A percentile compares a stretch with the other conserved stretches of the same genome.
Conservation (phyloP, 2,888 invertebrate species). For the Drosophila nr. medialis region DNA sequence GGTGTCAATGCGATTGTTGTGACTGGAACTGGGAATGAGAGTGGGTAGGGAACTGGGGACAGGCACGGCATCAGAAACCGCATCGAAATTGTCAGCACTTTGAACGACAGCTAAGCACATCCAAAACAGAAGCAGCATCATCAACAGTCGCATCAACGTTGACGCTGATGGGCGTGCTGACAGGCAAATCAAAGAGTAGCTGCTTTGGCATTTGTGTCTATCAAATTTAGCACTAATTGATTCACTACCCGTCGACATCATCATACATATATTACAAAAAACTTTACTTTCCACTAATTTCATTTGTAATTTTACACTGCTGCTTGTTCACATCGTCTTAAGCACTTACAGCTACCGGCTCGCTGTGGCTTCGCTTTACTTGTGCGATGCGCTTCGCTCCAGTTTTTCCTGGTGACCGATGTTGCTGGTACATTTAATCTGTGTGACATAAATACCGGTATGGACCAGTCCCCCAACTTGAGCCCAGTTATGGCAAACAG, state of each 20-base stretch:
- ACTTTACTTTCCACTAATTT: conserved; percentile 8
- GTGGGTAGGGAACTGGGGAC: conserved; percentile 11
- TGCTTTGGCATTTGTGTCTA: not conserved
- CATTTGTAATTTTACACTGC: not conserved
- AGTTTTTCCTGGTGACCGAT: conserved; percentile 59
- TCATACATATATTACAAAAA: conserved; percentile 10
- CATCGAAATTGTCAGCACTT: conserved; percentile 43
- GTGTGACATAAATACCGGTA: conserved; percentile 61
- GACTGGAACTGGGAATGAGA: not conserved
- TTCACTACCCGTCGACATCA: conserved; percentile 16
- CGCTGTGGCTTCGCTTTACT: conserved; percentile 15
- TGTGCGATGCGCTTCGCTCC: conserved; percentile 44
- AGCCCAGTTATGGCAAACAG: conserved; percentile 9
- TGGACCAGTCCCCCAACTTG: conserved; percentile 4
- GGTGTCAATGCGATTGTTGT: conserved; percentile 6
- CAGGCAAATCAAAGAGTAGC: conserved; percentile 19
- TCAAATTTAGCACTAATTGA: conserved; percentile 41
- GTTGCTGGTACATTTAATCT: conserved; percentile 53
- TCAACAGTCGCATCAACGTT: conserved; percentile 31
- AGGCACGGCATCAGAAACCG: conserved; percentile 16
- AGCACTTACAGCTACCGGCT: conserved; percentile 9
- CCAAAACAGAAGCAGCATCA: conserved; percentile 37
- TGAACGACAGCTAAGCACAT: conserved; percentile 46
- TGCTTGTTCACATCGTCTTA: conserved; percentile 31
- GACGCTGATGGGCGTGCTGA: conserved; percentile 24